phyloP scores from a whole-genome alignment of 2,113 vertebrate genomes.

The Oreotrochilus melanogaster region DNA sequence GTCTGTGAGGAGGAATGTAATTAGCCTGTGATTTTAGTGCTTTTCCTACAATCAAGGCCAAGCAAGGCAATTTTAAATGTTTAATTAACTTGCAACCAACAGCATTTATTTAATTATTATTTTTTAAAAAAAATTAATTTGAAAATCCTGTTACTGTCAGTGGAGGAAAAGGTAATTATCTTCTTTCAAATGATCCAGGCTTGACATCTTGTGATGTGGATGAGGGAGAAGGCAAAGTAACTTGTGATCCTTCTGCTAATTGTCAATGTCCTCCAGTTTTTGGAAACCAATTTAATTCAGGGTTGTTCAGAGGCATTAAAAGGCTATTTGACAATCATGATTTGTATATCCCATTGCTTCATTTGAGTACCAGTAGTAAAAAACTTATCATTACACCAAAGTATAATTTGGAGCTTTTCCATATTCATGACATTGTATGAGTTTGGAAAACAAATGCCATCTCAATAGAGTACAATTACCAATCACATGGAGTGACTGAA shows the following conservation, averaged over 20 bases:
- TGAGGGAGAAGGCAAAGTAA: not conserved
- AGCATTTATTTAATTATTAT: not conserved
- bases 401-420: not conserved
- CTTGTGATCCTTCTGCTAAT: not conserved
- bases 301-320: not conserved
- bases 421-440: not conserved
- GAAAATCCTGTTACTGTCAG: not conserved
- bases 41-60: not conserved
- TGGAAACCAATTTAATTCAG: not conserved
- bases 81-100: not conserved
- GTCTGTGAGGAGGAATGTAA: fast-evolving
- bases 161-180: not conserved
- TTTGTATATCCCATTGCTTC: not conserved
- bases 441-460: not conserved
- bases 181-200: not conserved
- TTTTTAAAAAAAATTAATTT: not conserved
- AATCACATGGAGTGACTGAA: not conserved
- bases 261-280: not conserved
- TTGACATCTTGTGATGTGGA: not conserved
- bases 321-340: not conserved
- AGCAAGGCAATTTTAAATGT: not conserved
- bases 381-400: not conserved
- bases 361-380: not conserved
- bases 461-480: not conserved
- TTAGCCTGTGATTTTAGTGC: not conserved